These are phyloP conservation scores for Petrosia ficiformis DNA, from an alignment of 37 sponge, comb jelly and placozoan genomes.

Conservation along the genomic window DNA sequence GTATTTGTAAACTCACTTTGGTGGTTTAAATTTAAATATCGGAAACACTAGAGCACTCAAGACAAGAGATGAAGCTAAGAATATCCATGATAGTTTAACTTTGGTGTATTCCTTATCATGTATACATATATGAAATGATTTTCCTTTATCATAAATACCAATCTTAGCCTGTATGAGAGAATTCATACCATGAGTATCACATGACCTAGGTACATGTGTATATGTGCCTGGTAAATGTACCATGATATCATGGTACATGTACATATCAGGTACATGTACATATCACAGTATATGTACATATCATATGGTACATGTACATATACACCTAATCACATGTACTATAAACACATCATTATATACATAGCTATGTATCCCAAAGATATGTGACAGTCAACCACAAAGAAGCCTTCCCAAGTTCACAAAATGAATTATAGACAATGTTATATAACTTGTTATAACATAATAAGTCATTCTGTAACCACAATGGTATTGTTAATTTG, in stretches of 20 bases:
- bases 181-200: neutral
- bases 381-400: too few species aligned
- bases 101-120: constrained; percentile 22
- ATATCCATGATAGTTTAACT: constrained; percentile 90
- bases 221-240: neutral
- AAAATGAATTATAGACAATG: neutral
- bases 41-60: constrained; percentile 65
- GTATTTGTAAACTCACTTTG: constrained; percentile 51
- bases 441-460: neutral
- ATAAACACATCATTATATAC: too few species aligned
- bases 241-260: too few species aligned
- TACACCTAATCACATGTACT: too few species aligned
- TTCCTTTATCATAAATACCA: constrained; percentile 47
- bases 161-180: constrained; percentile 53
- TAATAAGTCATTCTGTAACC: too few species aligned
- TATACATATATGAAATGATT: constrained; percentile 44
- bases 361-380: too few species aligned
- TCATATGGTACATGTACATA: too few species aligned
- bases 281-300: too few species aligned
- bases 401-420: neutral
- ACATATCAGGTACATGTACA: too few species aligned
- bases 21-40: constrained; percentile 74
- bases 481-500: too few species aligned
- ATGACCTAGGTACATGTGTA: neutral
- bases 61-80: constrained; percentile 67